Evolutionary conservation across 2,113 vertebrate genomes (phyloP).

Genomic region (Prinia subflava): DNA sequence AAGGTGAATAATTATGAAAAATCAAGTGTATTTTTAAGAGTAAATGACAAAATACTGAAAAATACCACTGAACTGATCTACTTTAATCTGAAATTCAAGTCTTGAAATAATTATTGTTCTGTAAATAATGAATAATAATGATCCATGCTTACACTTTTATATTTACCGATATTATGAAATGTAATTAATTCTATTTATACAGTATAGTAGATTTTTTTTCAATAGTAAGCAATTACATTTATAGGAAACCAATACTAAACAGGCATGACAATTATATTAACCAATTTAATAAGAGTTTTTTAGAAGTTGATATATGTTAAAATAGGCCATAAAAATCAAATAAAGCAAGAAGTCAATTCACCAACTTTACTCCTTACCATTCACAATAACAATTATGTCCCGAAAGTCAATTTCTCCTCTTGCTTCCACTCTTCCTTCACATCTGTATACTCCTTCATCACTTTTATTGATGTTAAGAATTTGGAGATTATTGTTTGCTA

Average conservation of each 20-base stretch:
- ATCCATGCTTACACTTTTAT: background rate
- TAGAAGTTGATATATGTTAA: background rate
- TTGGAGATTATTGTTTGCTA: constrained; percentile 94
- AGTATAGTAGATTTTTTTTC: background rate
- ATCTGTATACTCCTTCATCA: constrained; percentile 95
- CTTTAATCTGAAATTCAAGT: background rate
- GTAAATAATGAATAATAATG: background rate
- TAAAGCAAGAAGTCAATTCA: background rate
- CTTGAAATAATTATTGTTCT: background rate
- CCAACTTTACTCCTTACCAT: constrained; percentile 80
- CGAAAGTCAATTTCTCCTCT: constrained; percentile 97
- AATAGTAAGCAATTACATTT: background rate
- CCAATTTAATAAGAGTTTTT: background rate
- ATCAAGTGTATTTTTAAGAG: background rate
- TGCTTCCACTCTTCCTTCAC: constrained; percentile 95
- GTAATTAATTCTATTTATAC: background rate
- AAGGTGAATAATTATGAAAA: background rate
- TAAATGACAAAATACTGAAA: background rate
- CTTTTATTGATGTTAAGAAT: constrained; percentile 92
- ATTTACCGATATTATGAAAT: background rate
- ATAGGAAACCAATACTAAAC: background rate
- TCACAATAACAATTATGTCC: constrained; percentile 93
- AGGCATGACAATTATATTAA: background rate
- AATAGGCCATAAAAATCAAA: background rate
- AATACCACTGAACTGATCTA: background rate